A percentile compares a stretch with the other conserved stretches of the same genome.
phyloP scores from a whole-genome alignment of 1,140 invertebrate genomes.

The Aradophagus sp. region DNA sequence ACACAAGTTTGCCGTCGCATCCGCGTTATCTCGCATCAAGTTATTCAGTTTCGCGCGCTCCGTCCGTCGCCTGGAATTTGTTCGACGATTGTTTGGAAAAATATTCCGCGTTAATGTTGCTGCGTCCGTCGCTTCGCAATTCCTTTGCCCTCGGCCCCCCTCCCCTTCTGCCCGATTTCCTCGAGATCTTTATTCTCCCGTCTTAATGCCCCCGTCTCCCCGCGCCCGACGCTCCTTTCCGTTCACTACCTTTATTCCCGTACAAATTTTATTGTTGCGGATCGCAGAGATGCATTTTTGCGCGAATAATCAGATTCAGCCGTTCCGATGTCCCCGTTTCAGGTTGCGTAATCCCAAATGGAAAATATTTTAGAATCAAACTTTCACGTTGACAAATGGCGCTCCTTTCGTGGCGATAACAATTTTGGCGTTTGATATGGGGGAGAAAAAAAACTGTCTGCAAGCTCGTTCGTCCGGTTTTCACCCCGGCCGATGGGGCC shows the following conservation, averaged over 20 bases:
- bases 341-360: conserved; percentile 31
- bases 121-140: not conserved
- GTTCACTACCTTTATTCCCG: conserved; percentile 14
- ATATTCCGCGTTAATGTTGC: conserved; percentile 13
- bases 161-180: not conserved
- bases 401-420: too few relatives aligned
- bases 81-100: conserved; percentile 27
- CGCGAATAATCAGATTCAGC: conserved; percentile 40
- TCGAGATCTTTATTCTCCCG: not conserved
- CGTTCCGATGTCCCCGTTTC: conserved; percentile 19
- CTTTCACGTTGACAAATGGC: too few relatives aligned
- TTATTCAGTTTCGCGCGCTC: not conserved
- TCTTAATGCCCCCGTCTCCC: too few relatives aligned
- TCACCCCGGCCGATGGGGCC: too few relatives aligned
- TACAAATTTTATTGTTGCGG: conserved; percentile 12
- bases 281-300: conserved; percentile 27
- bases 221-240: not conserved
- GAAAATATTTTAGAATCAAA: too few relatives aligned
- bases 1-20: conserved; percentile 19
- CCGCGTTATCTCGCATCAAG: conserved; percentile 2
- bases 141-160: not conserved
- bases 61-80: conserved; percentile 21
- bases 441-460: too few relatives aligned
- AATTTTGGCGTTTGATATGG: too few relatives aligned
- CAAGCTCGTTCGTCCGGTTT: too few relatives aligned